Evolutionary conservation across 2,888 invertebrate species (phyloP).

Genomic region (Cotesia congregata): DNA sequence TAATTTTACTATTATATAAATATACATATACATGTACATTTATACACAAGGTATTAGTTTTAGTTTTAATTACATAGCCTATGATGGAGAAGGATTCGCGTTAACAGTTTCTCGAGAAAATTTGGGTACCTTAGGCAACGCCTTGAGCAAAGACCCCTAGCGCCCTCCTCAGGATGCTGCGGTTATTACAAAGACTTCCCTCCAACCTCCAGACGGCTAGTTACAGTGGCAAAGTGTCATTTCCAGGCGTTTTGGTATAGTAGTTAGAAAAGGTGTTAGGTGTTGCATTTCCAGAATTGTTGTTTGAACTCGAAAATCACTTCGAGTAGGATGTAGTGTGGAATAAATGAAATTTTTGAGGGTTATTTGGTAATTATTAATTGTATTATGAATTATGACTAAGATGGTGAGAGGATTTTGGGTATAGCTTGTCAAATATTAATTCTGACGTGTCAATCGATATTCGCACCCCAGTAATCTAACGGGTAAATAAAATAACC

Average conservation of each 20-base stretch:
- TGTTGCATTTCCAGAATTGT: background rate
- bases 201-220: background rate
- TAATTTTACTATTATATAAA: constrained; percentile 17
- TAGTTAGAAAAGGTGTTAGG: background rate
- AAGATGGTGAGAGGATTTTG: background rate
- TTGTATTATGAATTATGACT: background rate
- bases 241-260: background rate
- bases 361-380: background rate
- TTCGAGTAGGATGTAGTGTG: no score
- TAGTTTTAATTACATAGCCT: background rate
- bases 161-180: background rate
- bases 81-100: background rate
- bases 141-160: background rate
- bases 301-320: background rate
- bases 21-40: constrained; percentile 14
- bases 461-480: constrained; percentile 54
- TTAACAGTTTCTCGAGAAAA: background rate
- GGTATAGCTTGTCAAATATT: background rate
- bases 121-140: background rate
- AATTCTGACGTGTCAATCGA: background rate
- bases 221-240: background rate
- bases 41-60: background rate
- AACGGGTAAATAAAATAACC: constrained; percentile 69
- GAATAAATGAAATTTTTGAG: no score
- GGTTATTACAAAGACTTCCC: constrained; percentile 1